Base-by-base conservation (phyloP, 1,140 invertebrate genomes). In the Bombus consobrinus region DNA sequence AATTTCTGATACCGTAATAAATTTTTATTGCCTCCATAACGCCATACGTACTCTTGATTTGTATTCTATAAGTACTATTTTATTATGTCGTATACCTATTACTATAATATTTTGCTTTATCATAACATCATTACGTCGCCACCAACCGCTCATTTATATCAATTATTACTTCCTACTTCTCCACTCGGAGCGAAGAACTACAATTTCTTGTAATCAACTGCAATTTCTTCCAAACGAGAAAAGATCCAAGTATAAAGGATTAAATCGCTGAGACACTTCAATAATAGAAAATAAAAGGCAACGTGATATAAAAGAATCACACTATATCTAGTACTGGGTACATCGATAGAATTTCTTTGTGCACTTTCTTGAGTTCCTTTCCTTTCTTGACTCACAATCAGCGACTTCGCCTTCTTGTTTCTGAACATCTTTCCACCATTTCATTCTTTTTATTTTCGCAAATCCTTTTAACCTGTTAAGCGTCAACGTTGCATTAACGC, bases 231-330 rank as follows among this genome's bases (percentile, higher is more conserved):
- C 28, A 59, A 59, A 59, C 57, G 59, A n/a, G 59, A n/a, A 62
- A 62, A n/a, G 59, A 62, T 28, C 25, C 25, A 13, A 12, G 28
- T 62, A 62, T 62, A 62, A 12, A 62, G 28, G 28, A 15, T 66
- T 66, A 66, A 66, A 66, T 66, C 32, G 64, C 28, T 13, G 32
- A 84, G 87, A 79, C 77, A 81, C 84, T 91, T 87, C 88, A 85
- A 91, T 91, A 90, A 90, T 88, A 82, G 89, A 78, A 85, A 89
- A 89, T 89, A 87, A 87, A 91, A 90, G 76, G 81, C 3, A 28
- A 91, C 90, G 86, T 78, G 80, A 66, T 41, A n/a, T 79, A 81
- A 76, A 73, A 86, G 87, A 82, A 88, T 73, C 83, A 32, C 15
- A 32, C n/a, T 18, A 32, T 68, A 53, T 53, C 47, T 18, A 53